phyloP scores from a whole-genome alignment of 2,888 invertebrate species.

The Eurytoma californica region DNA sequence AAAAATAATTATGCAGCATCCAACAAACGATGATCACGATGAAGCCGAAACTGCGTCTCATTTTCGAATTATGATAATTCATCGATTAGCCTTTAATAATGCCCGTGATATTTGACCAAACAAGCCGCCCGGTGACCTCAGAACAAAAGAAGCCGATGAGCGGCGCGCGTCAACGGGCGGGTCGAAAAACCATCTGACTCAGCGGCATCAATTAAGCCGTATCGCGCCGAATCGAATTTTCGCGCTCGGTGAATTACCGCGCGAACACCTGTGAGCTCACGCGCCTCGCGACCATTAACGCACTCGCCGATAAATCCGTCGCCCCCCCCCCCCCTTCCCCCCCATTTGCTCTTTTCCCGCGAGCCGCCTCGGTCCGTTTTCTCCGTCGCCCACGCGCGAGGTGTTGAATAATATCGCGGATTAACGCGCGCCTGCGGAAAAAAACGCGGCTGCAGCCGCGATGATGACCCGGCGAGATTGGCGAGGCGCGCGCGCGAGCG shows the following conservation, averaged over 20 bases:
- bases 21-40: too few relatives aligned
- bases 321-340: not conserved
- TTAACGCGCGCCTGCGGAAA: not conserved
- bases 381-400: slow-evolving; percentile 60
- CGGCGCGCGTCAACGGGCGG: too few relatives aligned
- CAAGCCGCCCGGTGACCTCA: too few relatives aligned
- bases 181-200: not conserved
- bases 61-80: not conserved
- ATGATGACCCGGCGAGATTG: slow-evolving; percentile 46
- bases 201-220: slow-evolving; percentile 8
- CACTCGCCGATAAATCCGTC: not conserved
- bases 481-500: not conserved
- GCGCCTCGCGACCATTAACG: slow-evolving; percentile 4
- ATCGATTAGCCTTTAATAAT: not conserved
- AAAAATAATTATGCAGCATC: too few relatives aligned
- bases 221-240: not conserved
- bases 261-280: not conserved
- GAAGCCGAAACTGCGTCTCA: not conserved
- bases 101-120: too few relatives aligned
- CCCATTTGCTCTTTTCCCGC: not conserved
- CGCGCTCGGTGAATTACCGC: not conserved
- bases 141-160: too few relatives aligned
- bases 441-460: slow-evolving; percentile 54
- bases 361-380: slow-evolving; percentile 27
- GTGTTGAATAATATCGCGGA: slow-evolving; percentile 63